phyloP scores from a whole-genome alignment of 2,113 vertebrate genomes.

The Paramormyrops kingsleyae region DNA sequence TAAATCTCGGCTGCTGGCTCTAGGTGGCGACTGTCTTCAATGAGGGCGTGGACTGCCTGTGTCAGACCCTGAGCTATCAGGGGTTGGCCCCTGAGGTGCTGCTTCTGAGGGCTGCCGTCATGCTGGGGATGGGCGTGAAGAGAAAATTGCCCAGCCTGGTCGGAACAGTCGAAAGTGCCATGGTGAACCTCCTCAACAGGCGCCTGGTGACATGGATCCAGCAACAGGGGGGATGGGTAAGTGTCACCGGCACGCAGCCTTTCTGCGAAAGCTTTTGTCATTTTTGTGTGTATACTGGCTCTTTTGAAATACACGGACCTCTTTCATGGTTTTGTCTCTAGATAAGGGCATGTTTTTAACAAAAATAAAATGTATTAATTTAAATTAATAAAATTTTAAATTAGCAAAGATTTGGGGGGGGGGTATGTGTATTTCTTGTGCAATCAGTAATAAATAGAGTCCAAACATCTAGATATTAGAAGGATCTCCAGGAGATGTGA shows the following conservation, averaged over 20 bases:
- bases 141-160: background rate
- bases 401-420: background rate
- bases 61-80: background rate
- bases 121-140: constrained; percentile 5
- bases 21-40: background rate
- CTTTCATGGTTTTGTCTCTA: background rate
- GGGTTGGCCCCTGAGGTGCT: background rate
- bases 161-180: background rate
- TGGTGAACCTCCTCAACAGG: background rate
- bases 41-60: background rate
- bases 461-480: background rate
- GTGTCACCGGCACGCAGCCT: background rate
- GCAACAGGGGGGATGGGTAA: constrained; percentile 17
- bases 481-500: background rate
- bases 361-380: background rate
- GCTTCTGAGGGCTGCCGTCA: background rate
- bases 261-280: background rate
- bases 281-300: background rate
- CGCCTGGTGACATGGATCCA: background rate
- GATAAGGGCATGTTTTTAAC: background rate
- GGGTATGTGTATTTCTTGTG: background rate
- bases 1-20: background rate
- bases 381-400: background rate
- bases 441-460: background rate
- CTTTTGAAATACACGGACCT: background rate